Conservation (phyloP, 2,113 vertebrate genomes). For the Atherinomorus stipes region DNA sequence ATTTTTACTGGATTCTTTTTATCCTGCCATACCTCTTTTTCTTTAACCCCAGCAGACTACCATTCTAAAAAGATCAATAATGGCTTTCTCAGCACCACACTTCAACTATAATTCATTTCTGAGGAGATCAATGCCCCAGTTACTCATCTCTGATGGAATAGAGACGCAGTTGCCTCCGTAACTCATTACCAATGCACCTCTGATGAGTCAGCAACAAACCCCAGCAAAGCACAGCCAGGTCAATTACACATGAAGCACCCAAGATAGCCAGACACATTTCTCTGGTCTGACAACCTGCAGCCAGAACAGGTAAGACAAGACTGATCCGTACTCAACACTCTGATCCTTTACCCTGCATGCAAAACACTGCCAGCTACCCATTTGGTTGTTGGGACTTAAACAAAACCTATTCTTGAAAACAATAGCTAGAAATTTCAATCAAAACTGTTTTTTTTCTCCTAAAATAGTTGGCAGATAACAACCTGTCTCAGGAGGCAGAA, state of each 20-base stretch:
- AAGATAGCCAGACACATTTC: slow-evolving; percentile 25
- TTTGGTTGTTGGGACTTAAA: slow-evolving; percentile 30
- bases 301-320: slow-evolving; percentile 49
- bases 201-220: slow-evolving; percentile 64
- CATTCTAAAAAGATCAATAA: slow-evolving; percentile 60
- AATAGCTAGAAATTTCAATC: not conserved
- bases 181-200: slow-evolving; percentile 46
- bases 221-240: slow-evolving; percentile 42
- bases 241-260: slow-evolving; percentile 40
- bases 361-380: slow-evolving; percentile 20
- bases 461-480: not conserved
- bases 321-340: slow-evolving; percentile 28
- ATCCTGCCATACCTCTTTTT: not conserved
- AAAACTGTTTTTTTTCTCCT: too few relatives aligned
- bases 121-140: slow-evolving; percentile 57
- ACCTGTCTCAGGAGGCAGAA: not conserved
- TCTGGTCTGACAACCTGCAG: slow-evolving; percentile 43
- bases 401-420: slow-evolving; percentile 11
- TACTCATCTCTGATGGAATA: slow-evolving; percentile 61
- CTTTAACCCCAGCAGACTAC: slow-evolving; percentile 30
- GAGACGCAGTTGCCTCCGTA: slow-evolving; percentile 34
- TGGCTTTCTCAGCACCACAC: slow-evolving; percentile 48
- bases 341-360: slow-evolving; percentile 34
- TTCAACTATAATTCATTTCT: slow-evolving; percentile 52
- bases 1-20: slow-evolving; percentile 6